phyloP scores from a whole-genome alignment of 2,797 vertebrate genomes.

The Spinibarbus caldwelli region DNA sequence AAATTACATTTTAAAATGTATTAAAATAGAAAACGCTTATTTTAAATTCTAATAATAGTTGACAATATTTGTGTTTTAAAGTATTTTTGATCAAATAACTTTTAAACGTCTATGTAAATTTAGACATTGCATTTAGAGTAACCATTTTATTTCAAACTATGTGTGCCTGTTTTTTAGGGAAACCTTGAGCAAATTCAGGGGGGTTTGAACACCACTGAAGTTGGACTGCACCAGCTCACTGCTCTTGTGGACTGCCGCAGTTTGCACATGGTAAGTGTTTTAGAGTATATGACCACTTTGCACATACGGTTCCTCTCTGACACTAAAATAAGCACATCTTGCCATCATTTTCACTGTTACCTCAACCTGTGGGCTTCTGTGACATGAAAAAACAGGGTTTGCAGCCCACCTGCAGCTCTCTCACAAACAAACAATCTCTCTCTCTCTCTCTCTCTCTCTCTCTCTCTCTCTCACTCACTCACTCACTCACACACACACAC shows the following conservation, averaged over 20 bases:
- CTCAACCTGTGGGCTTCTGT: not conserved
- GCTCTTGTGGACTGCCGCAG: constrained; percentile 97
- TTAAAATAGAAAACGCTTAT: no score
- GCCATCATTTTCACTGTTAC: not conserved
- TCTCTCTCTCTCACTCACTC: no score
- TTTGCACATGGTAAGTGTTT: constrained; percentile 90
- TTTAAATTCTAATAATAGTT: not conserved
- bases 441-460: no score
- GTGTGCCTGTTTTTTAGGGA: constrained; percentile 71
- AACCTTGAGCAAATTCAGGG: constrained; percentile 88
- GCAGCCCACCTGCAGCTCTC: no score
- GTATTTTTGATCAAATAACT: not conserved
- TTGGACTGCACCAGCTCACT: constrained; percentile 94
- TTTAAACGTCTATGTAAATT: not conserved
- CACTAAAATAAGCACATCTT: not conserved
- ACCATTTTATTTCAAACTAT: not conserved
- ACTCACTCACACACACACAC: no score
- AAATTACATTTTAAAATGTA: not conserved
- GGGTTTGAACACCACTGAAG: constrained; percentile 91
- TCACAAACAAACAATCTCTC: no score
- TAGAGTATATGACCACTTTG: not conserved
- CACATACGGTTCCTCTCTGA: not conserved
- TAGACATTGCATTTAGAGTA: not conserved
- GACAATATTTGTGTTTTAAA: not conserved
- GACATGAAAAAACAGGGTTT: no score